phyloP scores from a whole-genome alignment of 2,888 invertebrate genomes.

The Dilophus febrilis region DNA sequence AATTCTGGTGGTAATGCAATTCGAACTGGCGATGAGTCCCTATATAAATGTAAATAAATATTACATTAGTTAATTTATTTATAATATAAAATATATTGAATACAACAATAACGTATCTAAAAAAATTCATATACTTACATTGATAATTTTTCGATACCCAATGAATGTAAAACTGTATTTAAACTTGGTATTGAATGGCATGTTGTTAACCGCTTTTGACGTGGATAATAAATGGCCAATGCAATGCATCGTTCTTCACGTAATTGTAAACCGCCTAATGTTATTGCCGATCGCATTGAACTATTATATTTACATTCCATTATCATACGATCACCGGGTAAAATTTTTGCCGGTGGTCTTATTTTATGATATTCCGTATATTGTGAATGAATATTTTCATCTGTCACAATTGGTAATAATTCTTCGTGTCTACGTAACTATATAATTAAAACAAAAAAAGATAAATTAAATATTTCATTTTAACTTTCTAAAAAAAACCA shows the following conservation, averaged over 20 bases:
- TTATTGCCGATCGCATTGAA: constrained; percentile 36
- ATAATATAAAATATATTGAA: too few species aligned
- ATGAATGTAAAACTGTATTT: constrained; percentile 39
- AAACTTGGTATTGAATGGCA: constrained; percentile 42
- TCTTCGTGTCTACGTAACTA: constrained; percentile 33
- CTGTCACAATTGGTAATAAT: constrained; percentile 38
- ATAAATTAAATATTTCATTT: background rate
- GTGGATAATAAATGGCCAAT: constrained; percentile 41
- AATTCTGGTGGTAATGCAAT: constrained; percentile 38
- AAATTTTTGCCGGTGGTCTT: constrained; percentile 34
- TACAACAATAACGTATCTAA: too few species aligned
- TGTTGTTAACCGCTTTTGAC: constrained; percentile 35
- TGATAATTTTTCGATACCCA: constrained; percentile 40
- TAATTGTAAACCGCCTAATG: constrained; percentile 37
- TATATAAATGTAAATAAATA: constrained; percentile 20
- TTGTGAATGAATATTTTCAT: constrained; percentile 41
- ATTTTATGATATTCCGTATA: constrained; percentile 42
- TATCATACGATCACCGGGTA: constrained; percentile 41
- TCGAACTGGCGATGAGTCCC: constrained; percentile 37
- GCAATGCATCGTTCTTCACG: constrained; percentile 42
- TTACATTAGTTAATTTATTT: background rate
- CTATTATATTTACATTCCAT: constrained; percentile 45
- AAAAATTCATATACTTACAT: too few species aligned
- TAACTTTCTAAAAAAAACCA: background rate
- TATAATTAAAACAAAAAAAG: background rate